Percentiles rank a stretch among this genome's conserved stretches.
These are phyloP conservation scores for Brachionus sp. DNA, from an alignment of 1,140 invertebrate species.

Conservation along the genomic window DNA sequence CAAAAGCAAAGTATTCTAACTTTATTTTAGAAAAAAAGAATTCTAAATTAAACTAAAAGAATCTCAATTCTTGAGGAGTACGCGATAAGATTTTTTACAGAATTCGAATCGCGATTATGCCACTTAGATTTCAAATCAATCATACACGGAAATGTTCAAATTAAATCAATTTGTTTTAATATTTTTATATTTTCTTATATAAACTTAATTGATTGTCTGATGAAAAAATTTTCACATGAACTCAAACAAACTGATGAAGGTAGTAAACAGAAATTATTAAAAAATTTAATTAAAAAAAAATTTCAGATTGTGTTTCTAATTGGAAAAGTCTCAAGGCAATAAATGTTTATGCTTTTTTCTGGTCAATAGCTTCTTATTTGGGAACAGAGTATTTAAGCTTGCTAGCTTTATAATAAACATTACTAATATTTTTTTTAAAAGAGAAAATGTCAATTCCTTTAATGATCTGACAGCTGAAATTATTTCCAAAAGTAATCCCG, in stretches of 20 bases:
- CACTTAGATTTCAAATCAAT: neutral
- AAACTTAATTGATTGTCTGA: constrained; percentile 30
- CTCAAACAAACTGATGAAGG: neutral
- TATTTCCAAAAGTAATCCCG: neutral
- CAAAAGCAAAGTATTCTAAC: neutral
- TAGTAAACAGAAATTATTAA: neutral
- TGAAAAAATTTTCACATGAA: constrained; percentile 19
- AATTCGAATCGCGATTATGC: neutral
- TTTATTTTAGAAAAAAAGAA: neutral
- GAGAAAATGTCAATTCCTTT: neutral
- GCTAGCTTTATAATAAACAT: neutral
- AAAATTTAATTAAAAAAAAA: neutral
- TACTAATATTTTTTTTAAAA: neutral
- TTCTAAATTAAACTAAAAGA: neutral
- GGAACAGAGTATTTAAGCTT: neutral
- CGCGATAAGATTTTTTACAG: neutral
- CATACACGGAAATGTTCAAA: neutral
- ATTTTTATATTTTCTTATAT: constrained; percentile 29
- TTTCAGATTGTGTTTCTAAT: constrained; percentile 25
- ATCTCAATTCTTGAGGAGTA: constrained; percentile 15
- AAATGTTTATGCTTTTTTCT: constrained; percentile 26
- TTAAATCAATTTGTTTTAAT: neutral
- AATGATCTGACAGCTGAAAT: neutral
- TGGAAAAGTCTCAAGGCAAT: constrained; percentile 3
- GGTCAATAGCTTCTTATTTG: constrained; percentile 25